Percentiles rank a stretch among this genome's conserved stretches.
These are phyloP conservation scores for Virgularia gustaviana DNA, from an alignment of 92 coral and sea anemone genomes.

Conservation along the genomic window DNA sequence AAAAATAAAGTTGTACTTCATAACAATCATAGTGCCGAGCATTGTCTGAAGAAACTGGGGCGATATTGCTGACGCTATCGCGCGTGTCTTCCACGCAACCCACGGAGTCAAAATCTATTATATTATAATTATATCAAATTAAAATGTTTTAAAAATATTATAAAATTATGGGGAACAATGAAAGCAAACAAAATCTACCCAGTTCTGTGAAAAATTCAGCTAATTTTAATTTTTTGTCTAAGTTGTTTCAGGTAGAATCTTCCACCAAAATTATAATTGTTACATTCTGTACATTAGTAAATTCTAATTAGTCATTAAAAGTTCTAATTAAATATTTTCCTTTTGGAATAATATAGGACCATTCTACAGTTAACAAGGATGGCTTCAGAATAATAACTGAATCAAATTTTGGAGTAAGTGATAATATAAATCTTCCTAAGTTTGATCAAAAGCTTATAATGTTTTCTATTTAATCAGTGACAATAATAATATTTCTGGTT, in stretches of 20 bases:
- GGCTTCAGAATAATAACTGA: background rate
- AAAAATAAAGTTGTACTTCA: background rate
- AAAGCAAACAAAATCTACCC: constrained; percentile 19
- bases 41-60: background rate
- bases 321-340: background rate
- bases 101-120: background rate
- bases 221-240: constrained; percentile 6
- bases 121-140: background rate
- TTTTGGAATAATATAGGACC: background rate
- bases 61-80: too few relatives aligned
- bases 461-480: background rate
- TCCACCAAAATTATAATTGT: background rate
- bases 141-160: background rate
- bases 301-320: too few relatives aligned
- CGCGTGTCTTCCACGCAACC: background rate
- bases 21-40: background rate
- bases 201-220: constrained; percentile 11
- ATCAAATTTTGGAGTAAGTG: constrained; percentile 5
- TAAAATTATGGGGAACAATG: constrained; percentile 24
- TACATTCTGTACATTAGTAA: background rate
- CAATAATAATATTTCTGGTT: background rate
- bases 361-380: constrained; percentile 14
- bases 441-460: background rate
- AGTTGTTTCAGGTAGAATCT: constrained; percentile 20
- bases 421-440: background rate